Conservation (phyloP, 2,113 vertebrate genomes). For the Pangasianodon hypophthalmus region DNA sequence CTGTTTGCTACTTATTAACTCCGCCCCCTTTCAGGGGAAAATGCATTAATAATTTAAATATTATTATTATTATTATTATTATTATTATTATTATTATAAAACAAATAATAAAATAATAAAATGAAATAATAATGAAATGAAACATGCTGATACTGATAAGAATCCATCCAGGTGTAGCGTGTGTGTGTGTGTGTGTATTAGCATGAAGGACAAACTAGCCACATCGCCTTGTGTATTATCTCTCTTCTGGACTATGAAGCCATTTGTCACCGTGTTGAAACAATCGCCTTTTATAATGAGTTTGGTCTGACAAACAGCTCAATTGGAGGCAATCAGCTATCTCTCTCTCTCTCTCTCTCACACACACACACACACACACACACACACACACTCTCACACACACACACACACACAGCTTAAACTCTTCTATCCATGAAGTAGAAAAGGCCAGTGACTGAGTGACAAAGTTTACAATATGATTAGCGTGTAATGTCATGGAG, state of each 20-base stretch:
- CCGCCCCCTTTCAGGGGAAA: not conserved
- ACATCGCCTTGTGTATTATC: conserved; percentile 43
- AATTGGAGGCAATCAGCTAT: conserved; percentile 49
- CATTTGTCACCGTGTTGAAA: conserved; percentile 48
- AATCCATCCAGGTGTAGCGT: not conserved
- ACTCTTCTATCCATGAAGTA: too few species aligned
- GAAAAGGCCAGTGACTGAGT: too few species aligned
- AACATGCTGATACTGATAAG: not conserved
- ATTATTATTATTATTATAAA: too few species aligned
- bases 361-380: not conserved
- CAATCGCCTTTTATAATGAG: conserved; percentile 48
- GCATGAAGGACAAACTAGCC: conserved; percentile 58
- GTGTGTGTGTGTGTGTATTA: conserved; percentile 46
- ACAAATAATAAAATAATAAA: too few species aligned
- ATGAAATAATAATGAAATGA: not conserved
- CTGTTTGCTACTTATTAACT: not conserved
- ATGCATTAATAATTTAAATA: too few species aligned
- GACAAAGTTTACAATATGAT: not conserved
- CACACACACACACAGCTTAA: not conserved
- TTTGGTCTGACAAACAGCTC: conserved; percentile 52
- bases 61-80: too few species aligned
- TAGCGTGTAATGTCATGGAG: not conserved
- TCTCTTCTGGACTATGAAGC: conserved; percentile 46
- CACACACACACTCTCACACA: conserved; percentile 10
- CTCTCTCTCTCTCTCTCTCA: conserved; percentile 22